phyloP scores from a whole-genome alignment of 2,797 vertebrate genomes.

The Ceyx erithaca region DNA sequence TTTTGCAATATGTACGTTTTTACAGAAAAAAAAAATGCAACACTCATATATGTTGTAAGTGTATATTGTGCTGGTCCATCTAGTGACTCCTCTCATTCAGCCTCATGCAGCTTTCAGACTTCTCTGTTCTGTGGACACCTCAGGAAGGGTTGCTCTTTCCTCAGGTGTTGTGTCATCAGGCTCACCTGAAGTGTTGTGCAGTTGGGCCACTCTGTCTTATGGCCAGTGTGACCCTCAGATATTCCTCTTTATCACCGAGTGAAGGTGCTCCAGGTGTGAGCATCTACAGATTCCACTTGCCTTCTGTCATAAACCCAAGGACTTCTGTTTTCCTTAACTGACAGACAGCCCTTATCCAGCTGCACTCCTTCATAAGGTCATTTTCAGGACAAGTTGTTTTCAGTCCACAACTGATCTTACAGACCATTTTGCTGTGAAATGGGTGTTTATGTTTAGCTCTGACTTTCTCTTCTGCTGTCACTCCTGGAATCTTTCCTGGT shows the following conservation, averaged over 20 bases:
- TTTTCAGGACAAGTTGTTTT: constrained; percentile 33
- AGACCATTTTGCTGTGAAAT: not conserved
- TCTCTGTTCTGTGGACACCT: not conserved
- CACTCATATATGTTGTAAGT: not conserved
- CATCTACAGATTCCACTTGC: not conserved
- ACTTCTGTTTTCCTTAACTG: not conserved
- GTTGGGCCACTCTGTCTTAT: not conserved
- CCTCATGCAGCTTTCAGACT: fast-evolving
- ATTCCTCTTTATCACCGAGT: not conserved
- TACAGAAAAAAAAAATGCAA: not conserved
- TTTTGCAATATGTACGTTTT: not conserved
- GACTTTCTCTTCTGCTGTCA: not conserved
- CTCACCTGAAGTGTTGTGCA: not conserved
- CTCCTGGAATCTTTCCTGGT: constrained; percentile 11
- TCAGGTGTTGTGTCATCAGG: fast-evolving
- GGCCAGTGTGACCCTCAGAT: not conserved
- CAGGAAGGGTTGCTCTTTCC: not conserved
- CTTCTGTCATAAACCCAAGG: not conserved
- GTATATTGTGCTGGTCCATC: not conserved
- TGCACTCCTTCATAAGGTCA: constrained; percentile 6
- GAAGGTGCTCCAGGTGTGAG: not conserved
- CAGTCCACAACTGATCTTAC: not conserved
- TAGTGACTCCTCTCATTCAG: not conserved
- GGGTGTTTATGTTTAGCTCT: not conserved
- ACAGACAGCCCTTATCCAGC: not conserved